Conservation (phyloP, 2,797 vertebrate species). For the Enteromius thamalakanensis region DNA sequence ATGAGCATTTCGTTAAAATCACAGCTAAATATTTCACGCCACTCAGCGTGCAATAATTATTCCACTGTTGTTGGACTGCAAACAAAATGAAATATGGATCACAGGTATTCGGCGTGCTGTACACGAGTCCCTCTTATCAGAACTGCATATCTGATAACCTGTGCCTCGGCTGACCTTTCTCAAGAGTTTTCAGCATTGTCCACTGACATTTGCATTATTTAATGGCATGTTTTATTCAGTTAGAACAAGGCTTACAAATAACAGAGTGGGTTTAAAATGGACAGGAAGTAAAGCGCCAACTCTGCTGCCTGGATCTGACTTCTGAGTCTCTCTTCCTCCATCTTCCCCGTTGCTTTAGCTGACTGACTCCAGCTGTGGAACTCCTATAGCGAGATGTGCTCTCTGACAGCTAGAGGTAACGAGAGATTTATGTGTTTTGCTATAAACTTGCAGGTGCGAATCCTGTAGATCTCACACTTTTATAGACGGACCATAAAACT, state of each 20-base stretch:
- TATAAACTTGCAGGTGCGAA: slow-evolving; percentile 58
- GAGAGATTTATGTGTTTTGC: slow-evolving; percentile 60
- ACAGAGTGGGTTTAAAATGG: slow-evolving; percentile 41
- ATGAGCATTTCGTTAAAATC: slow-evolving; percentile 44
- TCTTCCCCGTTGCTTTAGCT: slow-evolving; percentile 24
- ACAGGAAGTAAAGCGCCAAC: slow-evolving; percentile 28
- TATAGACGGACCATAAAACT: slow-evolving; percentile 52
- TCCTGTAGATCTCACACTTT: slow-evolving; percentile 47
- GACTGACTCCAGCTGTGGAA: slow-evolving; percentile 60
- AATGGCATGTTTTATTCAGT: slow-evolving; percentile 60
- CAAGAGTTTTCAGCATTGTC: slow-evolving; percentile 52
- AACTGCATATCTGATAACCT: slow-evolving; percentile 31
- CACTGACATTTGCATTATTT: slow-evolving; percentile 63
- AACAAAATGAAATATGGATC: slow-evolving; percentile 64
- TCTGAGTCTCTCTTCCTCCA: slow-evolving; percentile 16
- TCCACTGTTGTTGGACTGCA: slow-evolving; percentile 41
- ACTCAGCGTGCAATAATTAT: slow-evolving; percentile 18
- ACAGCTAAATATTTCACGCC: slow-evolving; percentile 54
- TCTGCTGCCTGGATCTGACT: slow-evolving; percentile 23
- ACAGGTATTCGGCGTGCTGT: slow-evolving; percentile 40
- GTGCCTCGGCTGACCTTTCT: slow-evolving; percentile 35
- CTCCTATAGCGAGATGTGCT: slow-evolving; percentile 45
- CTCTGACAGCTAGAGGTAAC: slow-evolving; percentile 49
- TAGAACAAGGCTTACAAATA: slow-evolving; percentile 55
- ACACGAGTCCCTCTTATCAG: slow-evolving; percentile 43